Percentiles rank a stretch among this genome's conserved stretches.
These are phyloP conservation scores for Machimus rusticus DNA, from an alignment of 2,888 invertebrate species.

Conservation along the genomic window DNA sequence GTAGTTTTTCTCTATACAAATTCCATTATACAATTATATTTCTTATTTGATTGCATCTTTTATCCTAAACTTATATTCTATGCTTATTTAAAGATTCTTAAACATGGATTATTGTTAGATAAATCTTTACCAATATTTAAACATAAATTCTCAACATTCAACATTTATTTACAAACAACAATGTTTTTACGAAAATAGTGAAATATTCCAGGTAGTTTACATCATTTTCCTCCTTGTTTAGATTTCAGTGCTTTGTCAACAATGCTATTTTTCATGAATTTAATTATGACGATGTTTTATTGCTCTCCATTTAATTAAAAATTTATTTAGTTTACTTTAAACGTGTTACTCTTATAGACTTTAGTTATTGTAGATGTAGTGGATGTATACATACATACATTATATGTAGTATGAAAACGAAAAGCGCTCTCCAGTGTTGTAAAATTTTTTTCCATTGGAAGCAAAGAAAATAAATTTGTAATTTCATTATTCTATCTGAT, in stretches of 20 bases:
- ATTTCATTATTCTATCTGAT: too few species aligned
- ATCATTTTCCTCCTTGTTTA: neutral
- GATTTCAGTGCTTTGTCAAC: neutral
- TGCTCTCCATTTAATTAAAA: neutral
- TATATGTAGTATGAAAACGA: neutral
- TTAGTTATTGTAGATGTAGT: neutral
- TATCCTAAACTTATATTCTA: neutral
- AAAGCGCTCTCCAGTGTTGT: neutral
- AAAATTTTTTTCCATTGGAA: neutral
- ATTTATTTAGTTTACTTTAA: neutral
- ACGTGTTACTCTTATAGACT: neutral
- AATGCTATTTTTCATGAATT: neutral
- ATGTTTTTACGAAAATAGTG: conserved; percentile 19
- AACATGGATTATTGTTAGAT: neutral
- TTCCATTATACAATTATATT: neutral
- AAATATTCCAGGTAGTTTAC: neutral
- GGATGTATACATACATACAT: neutral
- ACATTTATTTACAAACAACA: conserved; percentile 25
- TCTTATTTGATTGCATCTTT: neutral
- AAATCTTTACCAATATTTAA: neutral
- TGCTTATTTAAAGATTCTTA: neutral
- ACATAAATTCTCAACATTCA: conserved; percentile 7
- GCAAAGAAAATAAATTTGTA: neutral
- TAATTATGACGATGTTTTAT: neutral
- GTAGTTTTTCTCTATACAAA: neutral